Percentiles rank a stretch among this genome's conserved stretches.
Evolutionary conservation across 1,140 invertebrate species (phyloP).

Genomic region (Hirudo medicinalis): DNA sequence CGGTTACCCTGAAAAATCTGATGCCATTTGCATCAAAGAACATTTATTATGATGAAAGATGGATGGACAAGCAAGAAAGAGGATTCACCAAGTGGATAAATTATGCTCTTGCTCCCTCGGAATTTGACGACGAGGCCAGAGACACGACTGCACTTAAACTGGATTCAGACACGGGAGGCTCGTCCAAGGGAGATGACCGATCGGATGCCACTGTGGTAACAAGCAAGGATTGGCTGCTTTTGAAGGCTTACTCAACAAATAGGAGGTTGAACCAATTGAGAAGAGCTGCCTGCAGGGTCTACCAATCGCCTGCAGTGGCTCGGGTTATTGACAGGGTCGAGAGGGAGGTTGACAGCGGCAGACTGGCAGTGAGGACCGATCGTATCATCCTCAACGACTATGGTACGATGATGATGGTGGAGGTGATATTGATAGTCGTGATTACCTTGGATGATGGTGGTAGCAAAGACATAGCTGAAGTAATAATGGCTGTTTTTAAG

Average conservation of each 20-base stretch:
- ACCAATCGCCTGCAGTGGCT: conserved; percentile 38
- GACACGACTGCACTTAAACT: not conserved
- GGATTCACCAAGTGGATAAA: conserved; percentile 79
- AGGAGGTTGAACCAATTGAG: conserved; percentile 40
- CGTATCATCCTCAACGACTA: conserved; percentile 42
- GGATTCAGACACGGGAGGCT: not conserved
- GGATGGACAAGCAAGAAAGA: conserved; percentile 62
- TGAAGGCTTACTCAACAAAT: conserved; percentile 39
- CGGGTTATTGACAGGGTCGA: conserved; percentile 39
- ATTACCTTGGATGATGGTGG: too few species aligned
- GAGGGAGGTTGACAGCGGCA: conserved; percentile 39
- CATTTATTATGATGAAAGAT: conserved; percentile 60
- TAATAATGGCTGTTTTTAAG: too few species aligned
- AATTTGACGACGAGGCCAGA: conserved; percentile 38
- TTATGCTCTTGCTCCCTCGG: conserved; percentile 64
- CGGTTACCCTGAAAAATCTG: conserved; percentile 33
- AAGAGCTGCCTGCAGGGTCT: conserved; percentile 38
- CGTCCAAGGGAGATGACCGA: conserved; percentile 16
- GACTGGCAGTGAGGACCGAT: conserved; percentile 40
- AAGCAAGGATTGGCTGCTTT: conserved; percentile 42
- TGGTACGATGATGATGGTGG: conserved; percentile 27
- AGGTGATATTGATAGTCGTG: not conserved
- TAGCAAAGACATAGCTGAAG: too few species aligned
- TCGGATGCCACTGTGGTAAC: conserved; percentile 32
- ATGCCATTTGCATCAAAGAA: conserved; percentile 42